These are phyloP conservation scores for Heloderma charlesbogerti DNA, from an alignment of 2,113 vertebrate species.

Conservation along the genomic window DNA sequence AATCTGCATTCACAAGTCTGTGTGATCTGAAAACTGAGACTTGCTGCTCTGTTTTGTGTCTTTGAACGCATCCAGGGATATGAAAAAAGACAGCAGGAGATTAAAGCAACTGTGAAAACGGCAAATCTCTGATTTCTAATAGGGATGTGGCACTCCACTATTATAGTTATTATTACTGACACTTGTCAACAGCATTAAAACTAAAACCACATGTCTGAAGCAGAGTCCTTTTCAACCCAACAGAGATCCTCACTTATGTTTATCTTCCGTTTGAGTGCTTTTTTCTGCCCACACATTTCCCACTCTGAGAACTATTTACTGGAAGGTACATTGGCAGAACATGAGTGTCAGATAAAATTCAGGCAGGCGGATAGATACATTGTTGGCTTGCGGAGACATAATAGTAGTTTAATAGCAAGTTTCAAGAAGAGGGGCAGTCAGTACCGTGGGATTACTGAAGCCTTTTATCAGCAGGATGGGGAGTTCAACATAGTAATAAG, in stretches of 20 bases:
- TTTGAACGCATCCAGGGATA: conserved; percentile 34
- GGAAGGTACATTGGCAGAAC: conserved; percentile 47
- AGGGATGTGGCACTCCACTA: conserved; percentile 43
- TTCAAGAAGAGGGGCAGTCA: not conserved
- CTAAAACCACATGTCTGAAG: conserved; percentile 47
- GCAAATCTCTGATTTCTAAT: conserved; percentile 27
- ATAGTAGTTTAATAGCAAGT: not conserved
- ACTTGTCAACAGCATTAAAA: conserved; percentile 50
- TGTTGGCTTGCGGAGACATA: conserved; percentile 28
- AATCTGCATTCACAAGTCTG: conserved; percentile 23
- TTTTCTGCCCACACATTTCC: conserved; percentile 59
- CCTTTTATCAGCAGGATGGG: not conserved
- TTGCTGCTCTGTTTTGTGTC: conserved; percentile 6
- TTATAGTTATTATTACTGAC: conserved; percentile 54
- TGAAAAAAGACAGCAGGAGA: conserved; percentile 53
- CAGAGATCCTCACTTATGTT: conserved; percentile 39
- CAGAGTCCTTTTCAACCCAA: conserved; percentile 38
- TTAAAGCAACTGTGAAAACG: conserved; percentile 50
- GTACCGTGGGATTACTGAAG: conserved; percentile 31
- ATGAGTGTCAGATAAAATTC: conserved; percentile 54
- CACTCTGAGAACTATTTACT: conserved; percentile 40
- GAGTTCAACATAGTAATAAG: not conserved
- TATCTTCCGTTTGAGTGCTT: conserved; percentile 55
- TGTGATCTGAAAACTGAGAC: conserved; percentile 13
- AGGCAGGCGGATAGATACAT: conserved; percentile 31